Percentiles rank a stretch among this genome's conserved stretches.
phyloP scores from a whole-genome alignment of 1,140 invertebrate species.

The Calliopsis andreniformis region DNA sequence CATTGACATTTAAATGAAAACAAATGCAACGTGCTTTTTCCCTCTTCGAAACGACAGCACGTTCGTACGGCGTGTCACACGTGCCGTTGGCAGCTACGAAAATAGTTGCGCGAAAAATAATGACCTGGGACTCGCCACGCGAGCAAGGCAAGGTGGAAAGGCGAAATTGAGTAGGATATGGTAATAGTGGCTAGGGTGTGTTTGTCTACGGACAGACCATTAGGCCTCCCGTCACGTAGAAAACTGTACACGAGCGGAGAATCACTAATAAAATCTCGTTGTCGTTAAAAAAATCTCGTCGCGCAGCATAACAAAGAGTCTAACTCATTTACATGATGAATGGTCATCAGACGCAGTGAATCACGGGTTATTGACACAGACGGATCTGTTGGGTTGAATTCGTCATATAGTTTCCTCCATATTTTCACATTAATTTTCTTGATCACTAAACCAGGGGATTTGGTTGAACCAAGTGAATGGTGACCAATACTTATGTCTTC shows the following conservation, averaged over 20 bases:
- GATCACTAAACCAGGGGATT: too few relatives aligned
- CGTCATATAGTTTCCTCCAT: too few relatives aligned
- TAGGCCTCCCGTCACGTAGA: constrained; percentile 66
- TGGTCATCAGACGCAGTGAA: not conserved
- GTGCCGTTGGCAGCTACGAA: constrained; percentile 69
- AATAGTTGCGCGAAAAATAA: constrained; percentile 77
- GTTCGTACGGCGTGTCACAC: constrained; percentile 68
- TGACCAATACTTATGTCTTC: too few relatives aligned
- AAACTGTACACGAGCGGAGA: constrained; percentile 34
- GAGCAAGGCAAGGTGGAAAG: constrained; percentile 45
- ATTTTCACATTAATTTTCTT: too few relatives aligned
- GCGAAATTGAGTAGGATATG: constrained; percentile 53
- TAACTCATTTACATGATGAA: not conserved
- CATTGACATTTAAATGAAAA: constrained; percentile 76
- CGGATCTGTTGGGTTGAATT: too few relatives aligned
- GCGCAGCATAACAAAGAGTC: constrained; percentile 27
- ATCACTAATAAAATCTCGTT: constrained; percentile 50
- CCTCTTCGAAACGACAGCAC: constrained; percentile 56
- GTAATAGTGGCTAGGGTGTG: constrained; percentile 41
- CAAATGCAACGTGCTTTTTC: constrained; percentile 73
- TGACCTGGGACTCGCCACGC: constrained; percentile 67
- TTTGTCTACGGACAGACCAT: constrained; percentile 59
- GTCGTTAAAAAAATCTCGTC: constrained; percentile 50
- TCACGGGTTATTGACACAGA: too few relatives aligned
- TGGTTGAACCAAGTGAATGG: too few relatives aligned